Conservation (phyloP, 2,797 vertebrate genomes). For the Gymnopithys bicolor region DNA sequence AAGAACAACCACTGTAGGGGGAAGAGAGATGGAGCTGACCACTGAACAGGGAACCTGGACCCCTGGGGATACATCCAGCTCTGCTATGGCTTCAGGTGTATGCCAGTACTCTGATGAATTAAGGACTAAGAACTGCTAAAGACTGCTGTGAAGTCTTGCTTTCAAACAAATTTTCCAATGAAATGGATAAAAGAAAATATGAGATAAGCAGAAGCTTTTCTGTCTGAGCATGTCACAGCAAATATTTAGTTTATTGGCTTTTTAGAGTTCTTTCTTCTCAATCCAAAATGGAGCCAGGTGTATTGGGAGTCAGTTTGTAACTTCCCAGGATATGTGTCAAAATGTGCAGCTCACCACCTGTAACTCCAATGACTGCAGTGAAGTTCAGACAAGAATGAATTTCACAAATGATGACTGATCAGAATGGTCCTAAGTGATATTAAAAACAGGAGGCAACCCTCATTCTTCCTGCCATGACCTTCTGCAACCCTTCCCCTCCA, state of each 20-base stretch:
- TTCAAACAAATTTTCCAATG: not conserved
- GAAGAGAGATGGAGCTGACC: not conserved
- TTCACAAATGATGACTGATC: not conserved
- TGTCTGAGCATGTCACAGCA: not conserved
- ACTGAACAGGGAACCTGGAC: not conserved
- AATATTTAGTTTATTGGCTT: not conserved
- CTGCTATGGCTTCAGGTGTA: not conserved
- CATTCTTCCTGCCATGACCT: not conserved
- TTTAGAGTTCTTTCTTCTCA: not conserved
- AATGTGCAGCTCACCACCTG: not conserved
- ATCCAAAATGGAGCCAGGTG: not conserved
- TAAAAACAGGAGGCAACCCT: rapidly evolving
- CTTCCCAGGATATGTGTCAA: not conserved
- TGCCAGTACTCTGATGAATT: not conserved
- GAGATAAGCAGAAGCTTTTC: not conserved
- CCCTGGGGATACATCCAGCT: not conserved
- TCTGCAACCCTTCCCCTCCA: not conserved
- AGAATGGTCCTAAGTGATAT: rapidly evolving
- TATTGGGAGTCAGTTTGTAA: not conserved
- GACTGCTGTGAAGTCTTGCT: not conserved
- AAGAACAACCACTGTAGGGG: not conserved
- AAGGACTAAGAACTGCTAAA: not conserved
- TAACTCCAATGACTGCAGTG: not conserved
- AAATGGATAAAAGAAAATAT: not conserved
- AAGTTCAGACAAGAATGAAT: not conserved